Evolutionary conservation across 2,888 invertebrate species (phyloP).

Genomic region (Formica aserva): DNA sequence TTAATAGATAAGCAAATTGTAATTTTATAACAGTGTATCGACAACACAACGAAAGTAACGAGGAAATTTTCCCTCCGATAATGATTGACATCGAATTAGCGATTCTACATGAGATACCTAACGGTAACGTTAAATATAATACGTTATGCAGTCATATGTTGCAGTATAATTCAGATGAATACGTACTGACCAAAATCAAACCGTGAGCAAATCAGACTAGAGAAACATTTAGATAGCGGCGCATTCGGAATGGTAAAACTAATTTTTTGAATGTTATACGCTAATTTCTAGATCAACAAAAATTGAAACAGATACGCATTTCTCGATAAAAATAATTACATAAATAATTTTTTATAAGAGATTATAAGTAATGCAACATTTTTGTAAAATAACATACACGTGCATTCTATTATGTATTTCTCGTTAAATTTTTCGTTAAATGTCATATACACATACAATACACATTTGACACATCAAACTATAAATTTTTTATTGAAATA

Average conservation of each 20-base stretch:
- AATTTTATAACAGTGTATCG: too few species aligned
- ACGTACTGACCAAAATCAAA: slow-evolving; percentile 93
- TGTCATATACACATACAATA: too few species aligned
- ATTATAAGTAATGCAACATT: slow-evolving; percentile 43
- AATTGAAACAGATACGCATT: too few species aligned
- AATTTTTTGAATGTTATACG: too few species aligned
- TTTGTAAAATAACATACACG: too few species aligned
- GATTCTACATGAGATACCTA: slow-evolving; percentile 93
- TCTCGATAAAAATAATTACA: too few species aligned
- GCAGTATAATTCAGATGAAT: slow-evolving; percentile 75
- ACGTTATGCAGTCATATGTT: slow-evolving; percentile 90
- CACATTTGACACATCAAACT: too few species aligned
- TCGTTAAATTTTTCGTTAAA: too few species aligned
- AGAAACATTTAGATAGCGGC: slow-evolving; percentile 96
- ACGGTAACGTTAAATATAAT: slow-evolving; percentile 93
- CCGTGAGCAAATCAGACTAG: slow-evolving; percentile 92
- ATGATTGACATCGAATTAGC: slow-evolving; percentile 94
- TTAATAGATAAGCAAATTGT: too few species aligned
- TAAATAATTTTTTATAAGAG: slow-evolving; percentile 87
- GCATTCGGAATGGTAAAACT: slow-evolving; percentile 91
- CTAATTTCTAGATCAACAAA: too few species aligned
- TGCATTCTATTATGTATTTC: too few species aligned
- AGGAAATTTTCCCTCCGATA: slow-evolving; percentile 87
- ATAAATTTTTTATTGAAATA: too few species aligned
- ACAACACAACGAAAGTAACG: slow-evolving; percentile 79